Evolutionary conservation across 2,888 invertebrate genomes (phyloP).

Genomic region (Shargacucullia verbasci): DNA sequence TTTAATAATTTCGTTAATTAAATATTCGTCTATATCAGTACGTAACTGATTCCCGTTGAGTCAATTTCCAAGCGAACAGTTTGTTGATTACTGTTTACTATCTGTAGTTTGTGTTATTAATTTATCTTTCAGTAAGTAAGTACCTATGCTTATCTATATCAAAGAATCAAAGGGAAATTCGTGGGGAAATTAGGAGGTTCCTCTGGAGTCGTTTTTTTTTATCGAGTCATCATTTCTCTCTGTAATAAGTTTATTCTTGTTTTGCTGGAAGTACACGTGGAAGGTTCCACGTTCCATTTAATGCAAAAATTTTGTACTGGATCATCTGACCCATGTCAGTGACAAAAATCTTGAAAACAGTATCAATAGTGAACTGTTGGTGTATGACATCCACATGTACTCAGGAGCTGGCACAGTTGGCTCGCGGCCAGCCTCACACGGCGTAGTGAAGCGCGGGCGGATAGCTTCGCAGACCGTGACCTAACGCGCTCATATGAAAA

Average conservation of each 20-base stretch:
- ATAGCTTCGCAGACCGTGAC: constrained; percentile 5
- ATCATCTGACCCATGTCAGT: background rate
- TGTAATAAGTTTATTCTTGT: no score
- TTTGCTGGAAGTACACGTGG: no score
- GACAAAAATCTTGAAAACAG: background rate
- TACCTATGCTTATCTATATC: constrained; percentile 28
- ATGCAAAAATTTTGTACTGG: no score
- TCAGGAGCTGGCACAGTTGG: constrained; percentile 7
- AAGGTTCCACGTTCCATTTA: no score
- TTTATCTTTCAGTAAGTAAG: constrained; percentile 1
- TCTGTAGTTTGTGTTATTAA: constrained; percentile 13
- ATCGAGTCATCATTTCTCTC: no score
- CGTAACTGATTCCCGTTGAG: constrained; percentile 11
- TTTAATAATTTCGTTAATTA: constrained; percentile 16
- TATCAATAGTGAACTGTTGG: constrained; percentile 8
- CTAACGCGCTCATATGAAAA: constrained; percentile 20
- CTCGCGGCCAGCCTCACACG: constrained; percentile 10
- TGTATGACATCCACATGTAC: background rate
- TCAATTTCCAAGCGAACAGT: constrained; percentile 10
- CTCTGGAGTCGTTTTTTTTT: constrained; percentile 26
- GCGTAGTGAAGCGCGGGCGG: constrained; percentile 10
- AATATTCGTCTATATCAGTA: constrained; percentile 3
- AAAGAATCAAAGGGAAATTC: constrained; percentile 28
- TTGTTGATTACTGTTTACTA: constrained; percentile 22
- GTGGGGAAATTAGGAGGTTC: constrained; percentile 5